Evolutionary conservation across 2,888 invertebrate species (phyloP).

Genomic region (Oligia strigilis): DNA sequence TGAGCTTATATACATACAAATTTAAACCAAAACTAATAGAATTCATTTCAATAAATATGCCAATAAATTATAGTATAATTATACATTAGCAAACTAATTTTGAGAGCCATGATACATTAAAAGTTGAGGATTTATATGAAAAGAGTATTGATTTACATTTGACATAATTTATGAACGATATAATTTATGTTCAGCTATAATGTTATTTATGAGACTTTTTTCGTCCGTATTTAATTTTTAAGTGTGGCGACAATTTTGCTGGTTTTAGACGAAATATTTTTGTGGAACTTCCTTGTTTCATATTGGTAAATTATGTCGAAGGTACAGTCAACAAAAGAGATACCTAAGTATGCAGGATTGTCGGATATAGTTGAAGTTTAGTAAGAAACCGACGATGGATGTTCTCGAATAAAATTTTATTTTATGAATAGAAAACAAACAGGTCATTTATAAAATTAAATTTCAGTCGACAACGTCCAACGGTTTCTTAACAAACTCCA

Average conservation of each 20-base stretch:
- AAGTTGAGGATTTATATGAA: constrained; percentile 45
- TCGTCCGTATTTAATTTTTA: constrained; percentile 41
- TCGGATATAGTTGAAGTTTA: too few species aligned
- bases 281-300: constrained; percentile 14
- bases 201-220: constrained; percentile 50
- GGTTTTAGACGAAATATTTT: constrained; percentile 1
- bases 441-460: too few species aligned
- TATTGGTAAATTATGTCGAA: too few species aligned
- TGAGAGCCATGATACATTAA: constrained; percentile 50
- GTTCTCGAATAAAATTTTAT: too few species aligned
- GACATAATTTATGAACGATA: constrained; percentile 56
- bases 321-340: too few species aligned
- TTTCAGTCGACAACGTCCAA: too few species aligned
- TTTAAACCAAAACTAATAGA: constrained; percentile 47
- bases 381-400: too few species aligned
- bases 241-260: constrained; percentile 38
- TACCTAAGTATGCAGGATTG: too few species aligned
- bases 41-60: constrained; percentile 59
- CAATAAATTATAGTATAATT: constrained; percentile 49
- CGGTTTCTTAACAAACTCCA: too few species aligned
- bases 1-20: not conserved
- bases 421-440: too few species aligned
- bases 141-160: constrained; percentile 59
- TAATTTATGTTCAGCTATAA: constrained; percentile 47
- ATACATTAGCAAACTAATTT: constrained; percentile 51